phyloP scores from a whole-genome alignment of 1,140 invertebrate species.

The Schlechtendalia chinensis region DNA sequence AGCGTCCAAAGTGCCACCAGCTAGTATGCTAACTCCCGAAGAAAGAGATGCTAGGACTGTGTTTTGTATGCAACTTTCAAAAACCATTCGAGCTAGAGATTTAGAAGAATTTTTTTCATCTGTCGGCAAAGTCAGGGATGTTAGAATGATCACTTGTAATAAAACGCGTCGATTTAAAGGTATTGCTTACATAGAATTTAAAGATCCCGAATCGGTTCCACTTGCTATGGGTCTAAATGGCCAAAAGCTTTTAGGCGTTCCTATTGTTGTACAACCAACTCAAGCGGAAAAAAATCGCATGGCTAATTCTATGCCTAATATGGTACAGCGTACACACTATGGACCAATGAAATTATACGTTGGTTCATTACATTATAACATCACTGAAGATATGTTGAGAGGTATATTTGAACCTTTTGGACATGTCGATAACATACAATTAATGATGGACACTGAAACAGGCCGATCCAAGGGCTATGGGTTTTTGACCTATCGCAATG shows the following conservation, averaged over 20 bases:
- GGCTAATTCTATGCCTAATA: slow-evolving; percentile 79
- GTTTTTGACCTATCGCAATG: slow-evolving; percentile 95
- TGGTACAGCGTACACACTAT: slow-evolving; percentile 74
- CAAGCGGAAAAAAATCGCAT: slow-evolving; percentile 98
- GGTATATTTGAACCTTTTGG: slow-evolving; percentile 99
- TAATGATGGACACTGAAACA: slow-evolving; percentile 93
- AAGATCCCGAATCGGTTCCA: slow-evolving; percentile 94
- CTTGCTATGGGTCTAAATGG: slow-evolving; percentile 94
- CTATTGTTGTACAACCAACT: slow-evolving; percentile 97
- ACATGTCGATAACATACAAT: slow-evolving; percentile 94
- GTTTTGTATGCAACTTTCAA: slow-evolving; percentile 96
- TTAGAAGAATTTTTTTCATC: slow-evolving; percentile 99
- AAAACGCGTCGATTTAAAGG: slow-evolving; percentile 98
- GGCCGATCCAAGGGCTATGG: slow-evolving; percentile 96
- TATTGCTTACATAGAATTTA: slow-evolving; percentile 99
- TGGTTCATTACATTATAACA: slow-evolving; percentile 97
- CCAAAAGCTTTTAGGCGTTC: slow-evolving; percentile 93
- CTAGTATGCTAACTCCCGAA: slow-evolving; percentile 86
- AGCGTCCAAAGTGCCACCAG: slow-evolving; percentile 58
- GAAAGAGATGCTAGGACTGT: slow-evolving; percentile 97
- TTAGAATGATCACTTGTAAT: slow-evolving; percentile 97
- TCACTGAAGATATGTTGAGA: slow-evolving; percentile 97
- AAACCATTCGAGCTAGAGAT: slow-evolving; percentile 90
- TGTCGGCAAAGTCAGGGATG: slow-evolving; percentile 96
- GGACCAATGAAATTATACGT: slow-evolving; percentile 97